phyloP scores from a whole-genome alignment of 2,888 invertebrate species.

The Platycnemis pennipes region DNA sequence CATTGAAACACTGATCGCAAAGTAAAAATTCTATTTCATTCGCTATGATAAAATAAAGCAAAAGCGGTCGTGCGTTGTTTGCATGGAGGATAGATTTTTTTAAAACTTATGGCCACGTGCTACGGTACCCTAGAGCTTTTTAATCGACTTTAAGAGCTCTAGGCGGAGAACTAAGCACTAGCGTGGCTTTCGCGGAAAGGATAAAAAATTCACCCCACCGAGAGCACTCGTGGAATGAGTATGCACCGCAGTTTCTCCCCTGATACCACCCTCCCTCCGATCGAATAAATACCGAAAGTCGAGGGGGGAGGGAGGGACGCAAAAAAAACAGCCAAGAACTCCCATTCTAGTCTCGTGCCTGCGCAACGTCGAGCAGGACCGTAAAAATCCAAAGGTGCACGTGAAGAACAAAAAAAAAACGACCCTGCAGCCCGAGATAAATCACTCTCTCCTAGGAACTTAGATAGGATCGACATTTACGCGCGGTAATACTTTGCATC shows the following conservation, averaged over 20 bases:
- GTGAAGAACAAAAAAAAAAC: no score
- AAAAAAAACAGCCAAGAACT: background rate
- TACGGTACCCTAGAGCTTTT: no score
- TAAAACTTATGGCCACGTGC: background rate
- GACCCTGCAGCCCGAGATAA: background rate
- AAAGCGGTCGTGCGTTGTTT: background rate
- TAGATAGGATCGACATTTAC: conserved; percentile 9
- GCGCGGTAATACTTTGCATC: background rate
- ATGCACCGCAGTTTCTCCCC: background rate
- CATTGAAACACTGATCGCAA: no score
- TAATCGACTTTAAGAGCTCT: background rate
- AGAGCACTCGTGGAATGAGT: background rate
- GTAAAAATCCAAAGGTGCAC: background rate
- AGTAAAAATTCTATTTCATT: background rate
- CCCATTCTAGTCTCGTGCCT: background rate
- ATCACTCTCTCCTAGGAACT: background rate
- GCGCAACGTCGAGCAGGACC: background rate
- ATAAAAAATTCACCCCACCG: background rate
- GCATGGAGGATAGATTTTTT: background rate
- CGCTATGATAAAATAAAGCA: background rate
- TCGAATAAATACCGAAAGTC: background rate
- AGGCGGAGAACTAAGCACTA: background rate
- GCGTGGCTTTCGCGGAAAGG: background rate
- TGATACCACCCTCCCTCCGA: background rate
- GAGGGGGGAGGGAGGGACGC: no score